Percentiles rank a stretch among this genome's conserved stretches.
phyloP scores from a whole-genome alignment of 1,140 invertebrate genomes.

The Pogonomyrmex californicus region DNA sequence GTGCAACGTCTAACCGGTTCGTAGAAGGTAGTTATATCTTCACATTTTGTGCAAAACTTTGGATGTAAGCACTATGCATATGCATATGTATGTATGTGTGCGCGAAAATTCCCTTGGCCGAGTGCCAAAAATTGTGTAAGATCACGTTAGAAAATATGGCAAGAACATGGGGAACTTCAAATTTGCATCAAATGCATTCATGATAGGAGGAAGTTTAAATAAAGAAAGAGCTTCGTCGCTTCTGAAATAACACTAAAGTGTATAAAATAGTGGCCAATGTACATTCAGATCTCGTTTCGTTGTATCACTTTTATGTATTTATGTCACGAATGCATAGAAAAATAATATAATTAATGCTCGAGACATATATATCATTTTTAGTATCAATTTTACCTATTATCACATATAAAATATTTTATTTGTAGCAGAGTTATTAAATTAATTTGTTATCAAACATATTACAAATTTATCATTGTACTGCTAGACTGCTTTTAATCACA shows the following conservation, averaged over 20 bases:
- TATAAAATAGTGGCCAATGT: neutral
- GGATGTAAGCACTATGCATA: neutral
- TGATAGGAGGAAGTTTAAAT: conserved; percentile 11
- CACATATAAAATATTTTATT: neutral
- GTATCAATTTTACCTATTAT: neutral
- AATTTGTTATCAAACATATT: neutral
- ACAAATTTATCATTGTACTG: neutral
- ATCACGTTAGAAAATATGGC: conserved; percentile 3
- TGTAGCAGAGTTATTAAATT: neutral
- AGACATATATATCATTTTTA: neutral
- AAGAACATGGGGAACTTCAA: conserved; percentile 28
- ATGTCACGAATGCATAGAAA: no score
- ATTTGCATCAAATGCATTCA: conserved; percentile 29
- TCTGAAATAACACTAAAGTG: neutral
- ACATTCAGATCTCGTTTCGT: conserved; percentile 20
- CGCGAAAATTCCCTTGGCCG: conserved; percentile 22
- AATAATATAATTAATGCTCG: neutral
- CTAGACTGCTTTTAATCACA: no score
- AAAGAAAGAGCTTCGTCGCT: neutral
- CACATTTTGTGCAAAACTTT: neutral
- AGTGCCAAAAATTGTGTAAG: conserved; percentile 42
- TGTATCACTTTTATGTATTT: no score
- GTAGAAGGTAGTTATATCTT: conserved; percentile 16
- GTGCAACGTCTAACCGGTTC: conserved; percentile 12
- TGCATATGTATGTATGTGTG: neutral